These are phyloP conservation scores for Entelurus aequoreus DNA, from an alignment of 2,113 vertebrate genomes.

Conservation along the genomic window DNA sequence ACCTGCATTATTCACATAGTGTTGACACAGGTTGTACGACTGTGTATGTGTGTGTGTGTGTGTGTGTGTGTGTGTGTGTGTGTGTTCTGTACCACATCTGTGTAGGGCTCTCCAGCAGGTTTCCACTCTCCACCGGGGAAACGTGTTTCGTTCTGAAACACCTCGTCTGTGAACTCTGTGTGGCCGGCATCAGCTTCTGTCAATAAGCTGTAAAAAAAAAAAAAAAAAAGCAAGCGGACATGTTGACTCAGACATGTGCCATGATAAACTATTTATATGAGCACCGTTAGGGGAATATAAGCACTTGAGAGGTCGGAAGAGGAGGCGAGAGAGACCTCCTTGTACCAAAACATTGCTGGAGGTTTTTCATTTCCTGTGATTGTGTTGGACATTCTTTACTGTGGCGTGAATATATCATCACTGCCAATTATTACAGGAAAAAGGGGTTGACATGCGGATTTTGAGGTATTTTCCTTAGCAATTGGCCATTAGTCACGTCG, in stretches of 20 bases:
- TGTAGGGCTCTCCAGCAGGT: slow-evolving; percentile 77
- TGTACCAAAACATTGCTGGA: slow-evolving; percentile 24
- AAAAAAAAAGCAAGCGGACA: not conserved
- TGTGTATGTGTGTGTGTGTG: slow-evolving; percentile 5
- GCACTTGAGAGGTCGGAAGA: slow-evolving; percentile 19
- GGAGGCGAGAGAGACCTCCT: slow-evolving; percentile 14
- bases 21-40: slow-evolving; percentile 2
- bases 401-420: slow-evolving; percentile 2
- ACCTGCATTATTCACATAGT: slow-evolving; percentile 17
- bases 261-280: slow-evolving; percentile 39
- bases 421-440: not conserved
- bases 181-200: slow-evolving; percentile 94
- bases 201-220: slow-evolving; percentile 75
- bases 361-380: slow-evolving; percentile 50
- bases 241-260: slow-evolving; percentile 22
- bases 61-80: not conserved
- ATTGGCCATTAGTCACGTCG: not conserved
- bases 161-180: slow-evolving; percentile 92
- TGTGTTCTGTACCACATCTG: slow-evolving; percentile 80
- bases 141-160: slow-evolving; percentile 88
- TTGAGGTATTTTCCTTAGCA: not conserved
- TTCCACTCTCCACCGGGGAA: slow-evolving; percentile 94
- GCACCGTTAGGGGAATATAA: slow-evolving; percentile 31
- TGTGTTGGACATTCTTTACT: slow-evolving; percentile 22
- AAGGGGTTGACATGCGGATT: not conserved